These are phyloP conservation scores for Phrynosoma platyrhinos DNA, from an alignment of 2,113 vertebrate species.

Conservation along the genomic window DNA sequence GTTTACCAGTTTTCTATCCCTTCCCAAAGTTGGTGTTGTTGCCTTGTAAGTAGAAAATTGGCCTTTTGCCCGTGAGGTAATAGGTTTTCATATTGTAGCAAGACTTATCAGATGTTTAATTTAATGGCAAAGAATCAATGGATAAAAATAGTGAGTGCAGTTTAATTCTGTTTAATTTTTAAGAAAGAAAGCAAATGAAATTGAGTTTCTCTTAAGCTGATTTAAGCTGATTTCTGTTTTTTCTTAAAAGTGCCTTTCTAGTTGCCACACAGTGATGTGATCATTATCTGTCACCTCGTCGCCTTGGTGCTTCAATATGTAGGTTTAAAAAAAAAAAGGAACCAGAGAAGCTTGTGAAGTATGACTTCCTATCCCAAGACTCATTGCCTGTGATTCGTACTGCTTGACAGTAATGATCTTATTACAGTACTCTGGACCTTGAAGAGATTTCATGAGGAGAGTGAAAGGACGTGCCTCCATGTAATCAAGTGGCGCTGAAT, in stretches of 20 bases:
- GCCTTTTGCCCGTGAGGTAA: conserved; percentile 79
- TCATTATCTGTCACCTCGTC: conserved; percentile 81
- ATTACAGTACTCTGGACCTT: conserved; percentile 87
- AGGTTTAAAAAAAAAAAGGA: conserved; percentile 63
- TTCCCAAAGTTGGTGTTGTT: conserved; percentile 56
- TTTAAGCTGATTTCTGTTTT: conserved; percentile 77
- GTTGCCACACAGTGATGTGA: conserved; percentile 79
- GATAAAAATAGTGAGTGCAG: conserved; percentile 67
- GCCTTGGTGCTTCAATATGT: conserved; percentile 77
- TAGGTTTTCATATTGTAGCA: conserved; percentile 72
- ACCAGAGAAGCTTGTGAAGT: conserved; percentile 83
- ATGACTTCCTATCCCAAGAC: conserved; percentile 85
- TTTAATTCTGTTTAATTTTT: conserved; percentile 83
- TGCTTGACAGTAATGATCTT: conserved; percentile 88
- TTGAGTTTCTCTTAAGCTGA: conserved; percentile 79
- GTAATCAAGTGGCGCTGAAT: conserved; percentile 85
- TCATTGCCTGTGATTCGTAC: conserved; percentile 83
- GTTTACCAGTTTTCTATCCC: conserved; percentile 36
- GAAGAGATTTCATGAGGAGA: conserved; percentile 86
- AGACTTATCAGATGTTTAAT: conserved; percentile 77
- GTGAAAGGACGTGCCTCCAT: conserved; percentile 76
- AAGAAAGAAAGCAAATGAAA: conserved; percentile 62
- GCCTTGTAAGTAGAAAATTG: conserved; percentile 74
- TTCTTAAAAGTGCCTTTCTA: conserved; percentile 84
- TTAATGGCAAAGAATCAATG: conserved; percentile 71